Evolutionary conservation across 1,140 invertebrate species (phyloP), one percentile per base, ranked within the genome.

Genomic region (Drosophila lacertosa): DNA sequence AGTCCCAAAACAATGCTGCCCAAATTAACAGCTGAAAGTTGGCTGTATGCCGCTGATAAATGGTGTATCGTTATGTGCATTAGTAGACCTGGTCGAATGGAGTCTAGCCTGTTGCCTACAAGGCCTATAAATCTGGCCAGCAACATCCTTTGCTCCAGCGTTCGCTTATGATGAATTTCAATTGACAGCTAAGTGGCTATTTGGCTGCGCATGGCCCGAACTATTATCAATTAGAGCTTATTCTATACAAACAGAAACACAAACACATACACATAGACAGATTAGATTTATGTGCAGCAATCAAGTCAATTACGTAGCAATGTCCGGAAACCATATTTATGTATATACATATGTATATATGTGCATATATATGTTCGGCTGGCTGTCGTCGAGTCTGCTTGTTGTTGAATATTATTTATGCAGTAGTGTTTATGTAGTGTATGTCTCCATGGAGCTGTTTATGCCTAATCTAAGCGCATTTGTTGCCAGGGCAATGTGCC

Each of bases 361-460:
- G n/a, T n/a, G n/a, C n/a, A n/a, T 40, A 57, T 54, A 54, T 50
- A 33, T 9, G 33, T 16, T 26, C 13, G 32, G 16, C 35, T 50
- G 55, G 11, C 18, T 18, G 63, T 29, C 24, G 33, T 13, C 53
- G 37, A 18, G 33, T 45, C 4, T 40, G 39, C 35, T 79, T 73
- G 50, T 70, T 81, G 82, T 77, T 86, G 77, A 88, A 67, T 86
- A 86, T 84, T 86, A 84, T 88, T 88, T 81, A 80, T 84, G 81
- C 81, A 77, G 44, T 63, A 59, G 50, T 76, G 44, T 81, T 67
- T 67, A 62, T 70, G 72, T 59, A 64, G 44, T 72, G 59, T 40
- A 60, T 58, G 70, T 82, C 74, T 82, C 79, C 48, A 71, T 57
- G 71, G 66, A 67, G 44, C 59, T 47, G 59, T 81, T 88, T 66